Evolutionary conservation across 2,888 invertebrate genomes (phyloP), one percentile per base, ranked within the genome.

Genomic region (Dione vanillae): DNA sequence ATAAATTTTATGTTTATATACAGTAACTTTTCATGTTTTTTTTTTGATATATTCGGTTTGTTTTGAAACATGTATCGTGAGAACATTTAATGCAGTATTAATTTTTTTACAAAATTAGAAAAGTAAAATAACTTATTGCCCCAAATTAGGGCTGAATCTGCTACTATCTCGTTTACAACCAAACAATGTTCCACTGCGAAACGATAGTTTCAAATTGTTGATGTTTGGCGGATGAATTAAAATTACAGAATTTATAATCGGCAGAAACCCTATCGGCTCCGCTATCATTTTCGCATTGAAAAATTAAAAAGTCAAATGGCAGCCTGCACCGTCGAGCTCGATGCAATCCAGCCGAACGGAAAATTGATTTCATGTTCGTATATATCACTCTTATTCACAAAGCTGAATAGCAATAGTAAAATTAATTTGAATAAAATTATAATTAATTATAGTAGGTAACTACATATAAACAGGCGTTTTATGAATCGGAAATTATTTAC

Each of bases 291-390:
- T 75, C 74, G 75, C 71, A 73, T 74, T 71, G 74, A 77, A 81
- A 82, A 85, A 86, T 86, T 85, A 82, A 84, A 84, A 85, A 83
- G 81, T 83, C 80, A 84, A 86, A 86, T 82, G 81, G 81, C 81
- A 79, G 82, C 81, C 78, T 76, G 77, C 79, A 69, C 80, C 78
- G 77, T 67, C 79, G 82, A 82, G 78, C 80, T 82, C 85, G 81
- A 83, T 83, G 83, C 81, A 82, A 83, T 81, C 84, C 80, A 86
- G 81, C 79, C 82, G 75, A 77, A 80, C 83, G 85, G 85, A 83
- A 89, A 91, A 91, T 91, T 89, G 89, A 87, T 90, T 89, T 85
- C 82, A 85, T 81, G 83, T 79, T 83, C 82, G 11, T 16, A 19
- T 35, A 84, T 86, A 87, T 87, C 84, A 87, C 85, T 87, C 86